These are phyloP conservation scores for Actinia equina DNA, from an alignment of 64 coral and sea anemone genomes.

Conservation along the genomic window DNA sequence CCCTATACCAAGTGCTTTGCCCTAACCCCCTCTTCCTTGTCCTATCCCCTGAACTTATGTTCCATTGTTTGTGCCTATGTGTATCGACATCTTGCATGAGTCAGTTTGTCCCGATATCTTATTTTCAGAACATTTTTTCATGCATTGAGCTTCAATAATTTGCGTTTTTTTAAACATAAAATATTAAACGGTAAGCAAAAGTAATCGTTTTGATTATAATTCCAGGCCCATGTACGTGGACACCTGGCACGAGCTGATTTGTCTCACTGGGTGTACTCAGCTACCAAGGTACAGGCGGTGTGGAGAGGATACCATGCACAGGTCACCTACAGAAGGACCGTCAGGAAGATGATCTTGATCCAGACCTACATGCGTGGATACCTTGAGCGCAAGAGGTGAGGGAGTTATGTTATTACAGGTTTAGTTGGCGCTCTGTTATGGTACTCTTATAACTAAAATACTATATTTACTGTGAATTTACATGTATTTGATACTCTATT, in stretches of 20 bases:
- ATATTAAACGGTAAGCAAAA: not conserved
- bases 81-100: no score
- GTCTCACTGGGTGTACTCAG: constrained; percentile 38
- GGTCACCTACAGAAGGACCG: constrained; percentile 36
- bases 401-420: not conserved
- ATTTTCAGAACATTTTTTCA: no score
- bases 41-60: no score
- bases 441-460: no score
- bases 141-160: not conserved
- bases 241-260: constrained; percentile 50
- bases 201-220: not conserved
- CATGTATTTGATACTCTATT: no score
- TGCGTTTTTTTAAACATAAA: not conserved
- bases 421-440: not conserved
- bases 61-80: no score
- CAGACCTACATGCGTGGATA: constrained; percentile 60
- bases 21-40: no score
- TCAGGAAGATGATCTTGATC: constrained; percentile 48
- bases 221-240: constrained; percentile 63
- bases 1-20: no score
- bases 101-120: no score
- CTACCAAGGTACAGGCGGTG: constrained; percentile 66
- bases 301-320: constrained; percentile 77
- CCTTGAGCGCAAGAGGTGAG: constrained; percentile 68
- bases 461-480: no score